Percentiles rank a stretch among this genome's conserved stretches.
These are phyloP conservation scores for Pollenia labialis DNA, from an alignment of 2,888 invertebrate genomes.

Conservation along the genomic window DNA sequence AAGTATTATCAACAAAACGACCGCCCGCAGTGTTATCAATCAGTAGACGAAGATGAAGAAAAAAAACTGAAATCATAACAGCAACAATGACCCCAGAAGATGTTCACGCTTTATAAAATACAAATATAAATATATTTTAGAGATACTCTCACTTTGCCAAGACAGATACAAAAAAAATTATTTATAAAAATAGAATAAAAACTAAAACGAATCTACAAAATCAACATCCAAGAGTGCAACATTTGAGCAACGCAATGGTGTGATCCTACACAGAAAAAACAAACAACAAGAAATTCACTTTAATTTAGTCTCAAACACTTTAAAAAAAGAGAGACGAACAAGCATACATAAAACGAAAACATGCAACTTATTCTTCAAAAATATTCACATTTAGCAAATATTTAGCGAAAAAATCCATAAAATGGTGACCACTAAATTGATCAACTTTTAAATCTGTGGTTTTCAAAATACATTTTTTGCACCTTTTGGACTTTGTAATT, in stretches of 20 bases:
- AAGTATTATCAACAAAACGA: constrained; percentile 69
- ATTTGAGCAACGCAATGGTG: constrained; percentile 19
- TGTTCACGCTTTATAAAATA: constrained; percentile 62
- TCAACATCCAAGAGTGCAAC: constrained; percentile 39
- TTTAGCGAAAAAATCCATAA: too few relatives aligned
- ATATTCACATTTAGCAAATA: too few relatives aligned
- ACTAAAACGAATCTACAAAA: neutral
- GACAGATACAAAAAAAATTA: neutral
- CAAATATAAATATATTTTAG: constrained; percentile 25
- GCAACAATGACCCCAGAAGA: constrained; percentile 57
- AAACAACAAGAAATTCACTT: constrained; percentile 6
- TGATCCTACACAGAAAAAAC: constrained; percentile 36
- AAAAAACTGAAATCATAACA: constrained; percentile 30
- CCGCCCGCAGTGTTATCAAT: constrained; percentile 79
- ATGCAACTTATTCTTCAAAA: neutral
- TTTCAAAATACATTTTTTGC: too few relatives aligned
- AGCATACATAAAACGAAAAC: neutral
- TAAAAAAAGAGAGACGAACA: neutral
- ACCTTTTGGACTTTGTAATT: too few relatives aligned
- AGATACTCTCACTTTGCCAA: constrained; percentile 4
- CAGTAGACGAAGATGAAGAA: constrained; percentile 67
- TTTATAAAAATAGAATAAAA: constrained; percentile 30
- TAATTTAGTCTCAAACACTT: constrained; percentile 39
- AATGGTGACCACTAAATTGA: too few relatives aligned
- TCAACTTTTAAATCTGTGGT: too few relatives aligned